Base-by-base conservation (phyloP, 2,113 vertebrate genomes). In the Falco punctatus region DNA sequence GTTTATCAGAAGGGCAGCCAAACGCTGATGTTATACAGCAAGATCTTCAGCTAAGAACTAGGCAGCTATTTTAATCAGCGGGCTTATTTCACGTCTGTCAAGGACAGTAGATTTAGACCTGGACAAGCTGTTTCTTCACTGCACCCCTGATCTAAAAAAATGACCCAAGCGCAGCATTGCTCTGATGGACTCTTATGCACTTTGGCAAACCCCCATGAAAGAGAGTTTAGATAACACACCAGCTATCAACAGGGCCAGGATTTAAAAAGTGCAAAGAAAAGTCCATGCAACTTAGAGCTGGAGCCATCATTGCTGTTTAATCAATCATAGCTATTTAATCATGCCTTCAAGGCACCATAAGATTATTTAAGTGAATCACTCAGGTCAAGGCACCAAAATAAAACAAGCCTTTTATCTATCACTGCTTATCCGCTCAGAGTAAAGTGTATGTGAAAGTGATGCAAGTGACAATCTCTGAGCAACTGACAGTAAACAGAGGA, bases 1-100 rank as follows among this genome's bases (percentile, higher is more conserved):
- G 98, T 99, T 99, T 98, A 99, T 88, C 93, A 97, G 94, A 98
- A 99, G 98, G 98, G 97, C 99, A 99, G 99, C 98, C 99, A 99
- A 99, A 96, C 92, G 59, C 94, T 98, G 98, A 98, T 98, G 97
- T 98, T 98, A 97, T 98, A 97, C 97, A 98, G 97, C 95, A 97
- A 96, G 94, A 97, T 96, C 95, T 92, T 95, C 93, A 89, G 96
- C 91, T 85, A 66, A 77, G 75, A 95, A 87, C 87, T 72, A 85
- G 87, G 81, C 73, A 90, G 75, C 92, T 96, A 90, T 71, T 97
- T 97, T 96, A 96, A 97, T 97, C 94, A 74, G 67, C 73, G 62
- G 55, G 86, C 87, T 95, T 96, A 94, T 96, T 96, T 95, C 93
- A 94, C 0, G 3, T 87, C 94, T 95, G 82, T 92, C 92, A 92